Percentiles rank a stretch among this genome's conserved stretches.
These are phyloP conservation scores for Carassius gibelio DNA, from an alignment of 2,113 vertebrate species.

Conservation along the genomic window DNA sequence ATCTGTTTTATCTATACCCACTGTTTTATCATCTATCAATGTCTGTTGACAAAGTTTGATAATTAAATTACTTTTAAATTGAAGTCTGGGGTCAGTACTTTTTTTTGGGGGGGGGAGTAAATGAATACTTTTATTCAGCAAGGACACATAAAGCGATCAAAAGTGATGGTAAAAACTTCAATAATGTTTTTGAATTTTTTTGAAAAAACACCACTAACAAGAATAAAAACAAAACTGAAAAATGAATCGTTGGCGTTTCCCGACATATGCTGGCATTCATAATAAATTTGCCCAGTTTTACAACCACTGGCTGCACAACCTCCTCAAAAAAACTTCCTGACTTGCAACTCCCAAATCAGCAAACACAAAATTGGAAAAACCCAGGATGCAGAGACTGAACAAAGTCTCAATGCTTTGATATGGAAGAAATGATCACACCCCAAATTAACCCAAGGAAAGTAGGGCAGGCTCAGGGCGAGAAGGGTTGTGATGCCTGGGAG, in stretches of 20 bases:
- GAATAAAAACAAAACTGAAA: conserved; percentile 5
- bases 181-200: too few species aligned
- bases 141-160: too few species aligned
- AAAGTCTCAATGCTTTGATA: conserved; percentile 6
- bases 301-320: background rate
- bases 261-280: conserved; percentile 27
- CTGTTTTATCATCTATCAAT: background rate
- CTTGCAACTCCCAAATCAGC: background rate
- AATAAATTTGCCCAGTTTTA: conserved; percentile 42
- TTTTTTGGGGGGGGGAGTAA: too few species aligned
- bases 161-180: too few species aligned
- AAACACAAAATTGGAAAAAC: background rate
- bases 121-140: too few species aligned
- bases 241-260: conserved; percentile 41
- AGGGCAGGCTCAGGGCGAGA: conserved; percentile 14
- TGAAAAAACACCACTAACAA: background rate
- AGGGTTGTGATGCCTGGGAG: conserved; percentile 52
- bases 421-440: conserved; percentile 47
- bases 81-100: background rate
- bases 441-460: conserved; percentile 38
- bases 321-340: conserved; percentile 21
- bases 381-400: background rate
- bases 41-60: background rate
- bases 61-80: background rate
- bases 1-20: too few species aligned